phyloP scores from a whole-genome alignment of 2,113 vertebrate genomes.

The Tenebrosternarchus preto region DNA sequence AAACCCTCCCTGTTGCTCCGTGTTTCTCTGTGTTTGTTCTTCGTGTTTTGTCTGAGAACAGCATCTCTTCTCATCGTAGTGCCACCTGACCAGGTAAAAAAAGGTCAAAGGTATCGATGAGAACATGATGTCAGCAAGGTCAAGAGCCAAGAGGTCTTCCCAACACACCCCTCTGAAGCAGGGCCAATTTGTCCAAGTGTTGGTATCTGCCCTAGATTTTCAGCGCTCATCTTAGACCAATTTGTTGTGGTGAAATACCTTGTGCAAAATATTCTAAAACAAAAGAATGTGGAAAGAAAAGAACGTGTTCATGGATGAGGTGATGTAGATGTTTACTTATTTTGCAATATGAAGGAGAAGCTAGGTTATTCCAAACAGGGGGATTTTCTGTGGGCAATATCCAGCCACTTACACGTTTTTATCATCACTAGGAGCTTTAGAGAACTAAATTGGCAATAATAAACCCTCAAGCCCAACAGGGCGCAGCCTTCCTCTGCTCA shows the following conservation, averaged over 20 bases:
- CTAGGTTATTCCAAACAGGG: not conserved
- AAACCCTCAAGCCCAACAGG: not conserved
- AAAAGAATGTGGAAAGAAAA: conserved; percentile 11
- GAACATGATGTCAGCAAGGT: conserved; percentile 11
- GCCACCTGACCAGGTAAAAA: not conserved
- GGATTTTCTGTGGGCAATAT: not conserved
- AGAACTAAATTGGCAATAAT: not conserved
- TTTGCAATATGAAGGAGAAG: not conserved
- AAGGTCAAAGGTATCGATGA: not conserved
- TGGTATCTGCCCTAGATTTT: not conserved
- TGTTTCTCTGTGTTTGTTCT: not conserved
- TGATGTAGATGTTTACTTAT: not conserved
- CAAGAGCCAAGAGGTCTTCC: not conserved
- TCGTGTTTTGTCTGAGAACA: not conserved
- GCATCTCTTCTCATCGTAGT: not conserved
- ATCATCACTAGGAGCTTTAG: not conserved
- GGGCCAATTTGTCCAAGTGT: not conserved
- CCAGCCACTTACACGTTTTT: not conserved
- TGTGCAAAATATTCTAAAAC: conserved; percentile 9
- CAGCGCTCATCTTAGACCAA: not conserved
- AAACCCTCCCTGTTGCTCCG: not conserved
- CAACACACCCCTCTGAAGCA: not conserved
- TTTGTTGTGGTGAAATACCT: conserved; percentile 1
- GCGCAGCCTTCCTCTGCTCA: not conserved
- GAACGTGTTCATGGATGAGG: conserved; percentile 3